Evolutionary conservation across 2,888 invertebrate species (phyloP), one percentile per base, ranked within the genome.

Genomic region (Charanyca ferruginea): DNA sequence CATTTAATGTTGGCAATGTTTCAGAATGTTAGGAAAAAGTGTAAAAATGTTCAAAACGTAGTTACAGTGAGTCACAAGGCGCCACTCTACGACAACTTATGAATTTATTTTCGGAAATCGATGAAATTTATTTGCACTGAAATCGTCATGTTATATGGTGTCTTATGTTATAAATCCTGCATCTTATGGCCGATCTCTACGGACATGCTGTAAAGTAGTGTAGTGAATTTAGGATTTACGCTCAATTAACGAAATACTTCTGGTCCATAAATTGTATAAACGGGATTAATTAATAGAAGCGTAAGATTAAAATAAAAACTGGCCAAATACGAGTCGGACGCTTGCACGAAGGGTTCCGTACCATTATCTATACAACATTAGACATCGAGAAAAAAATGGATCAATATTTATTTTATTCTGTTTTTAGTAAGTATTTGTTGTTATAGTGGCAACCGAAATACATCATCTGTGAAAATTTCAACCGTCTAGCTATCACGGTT

Each of bases 1-100:
- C 79, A 79, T 71, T 73, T 76, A 78, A 79, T 70, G 66, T 80
- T 88, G 87, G 88, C 87, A 87, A 60, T 59, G 77, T 69, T 77
- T 84, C 87, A 86, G 83, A 73, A 78, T 80, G 72, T 79, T 76
- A 65, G 80, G 80, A 77, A 87, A 87, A 84, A 79, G 73, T 83
- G 82, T 81, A 76, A 80, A 79, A 81, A 76, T 77, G 48, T 80
- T 68, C 48, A 67, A 81, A 79, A 78, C 68, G 73, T 73, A 73
- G 77, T 9, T 20, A n/a, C 32, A 5, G 58, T 88, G 87, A 88
- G 52, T 87, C 88, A 88, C 53, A 7, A 48, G 72, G 70, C 71
- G 69, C 67, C 58, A 44, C 49, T 49, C 25, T 49, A 41, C 63
- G 59, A 53, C 67, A 55, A 67, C 61, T 45, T 61, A 44, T 13